phyloP scores from a whole-genome alignment of 2,113 vertebrate species.

The Pao palembangensis region DNA sequence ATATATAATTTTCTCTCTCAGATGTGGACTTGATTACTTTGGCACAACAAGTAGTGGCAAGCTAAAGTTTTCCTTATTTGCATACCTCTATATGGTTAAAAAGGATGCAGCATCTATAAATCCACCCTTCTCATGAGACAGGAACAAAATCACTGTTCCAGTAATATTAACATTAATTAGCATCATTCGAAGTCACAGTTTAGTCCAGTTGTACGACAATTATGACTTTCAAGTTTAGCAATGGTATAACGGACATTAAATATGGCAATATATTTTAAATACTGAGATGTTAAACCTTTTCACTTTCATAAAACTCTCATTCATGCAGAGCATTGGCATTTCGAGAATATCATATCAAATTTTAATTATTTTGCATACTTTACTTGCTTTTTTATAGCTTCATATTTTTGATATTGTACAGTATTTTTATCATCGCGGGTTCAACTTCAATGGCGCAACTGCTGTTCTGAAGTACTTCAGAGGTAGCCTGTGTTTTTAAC shows the following conservation, averaged over 20 bases:
- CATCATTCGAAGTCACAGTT: not conserved
- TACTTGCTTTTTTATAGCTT: too few relatives aligned
- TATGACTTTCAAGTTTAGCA: not conserved
- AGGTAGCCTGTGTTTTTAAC: conserved; percentile 32
- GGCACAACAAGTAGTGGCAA: not conserved
- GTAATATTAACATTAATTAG: conserved; percentile 4
- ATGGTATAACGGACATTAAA: too few relatives aligned
- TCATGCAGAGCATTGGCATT: too few relatives aligned
- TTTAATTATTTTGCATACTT: too few relatives aligned
- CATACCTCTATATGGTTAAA: not conserved
- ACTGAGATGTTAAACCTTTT: too few relatives aligned
- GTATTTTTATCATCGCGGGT: not conserved
- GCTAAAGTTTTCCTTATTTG: not conserved
- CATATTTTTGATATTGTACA: not conserved
- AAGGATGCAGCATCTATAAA: conserved; percentile 3
- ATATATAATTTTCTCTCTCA: conserved; percentile 43
- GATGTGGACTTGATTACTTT: conserved; percentile 35
- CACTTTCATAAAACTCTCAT: too few relatives aligned
- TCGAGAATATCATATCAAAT: too few relatives aligned
- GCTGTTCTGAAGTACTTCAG: not conserved
- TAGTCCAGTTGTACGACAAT: not conserved
- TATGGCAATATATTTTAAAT: too few relatives aligned
- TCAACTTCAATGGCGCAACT: not conserved
- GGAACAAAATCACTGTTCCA: conserved; percentile 5
- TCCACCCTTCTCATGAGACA: conserved; percentile 2